Evolutionary conservation across 2,888 invertebrate genomes (phyloP).

Genomic region (Lacanobia wlatinum): DNA sequence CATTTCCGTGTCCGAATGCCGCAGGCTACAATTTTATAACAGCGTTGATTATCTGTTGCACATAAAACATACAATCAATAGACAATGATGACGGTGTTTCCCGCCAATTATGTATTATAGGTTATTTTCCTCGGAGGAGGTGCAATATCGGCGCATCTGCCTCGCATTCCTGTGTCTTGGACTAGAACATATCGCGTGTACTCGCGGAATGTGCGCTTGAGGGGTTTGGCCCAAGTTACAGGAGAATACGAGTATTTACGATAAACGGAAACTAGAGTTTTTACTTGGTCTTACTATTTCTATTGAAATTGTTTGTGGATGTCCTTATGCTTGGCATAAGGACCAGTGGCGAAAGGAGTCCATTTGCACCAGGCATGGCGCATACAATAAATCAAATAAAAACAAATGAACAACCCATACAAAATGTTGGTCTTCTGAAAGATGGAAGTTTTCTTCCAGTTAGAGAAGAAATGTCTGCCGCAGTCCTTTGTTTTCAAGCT

Average conservation of each 20-base stretch:
- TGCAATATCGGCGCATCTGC: conserved; percentile 77
- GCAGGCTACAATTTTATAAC: conserved; percentile 9
- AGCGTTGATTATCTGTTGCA: conserved; percentile 32
- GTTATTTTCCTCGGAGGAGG: conserved; percentile 46
- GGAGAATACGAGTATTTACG: conserved; percentile 1
- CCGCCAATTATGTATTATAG: conserved; percentile 22
- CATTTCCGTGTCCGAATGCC: conserved; percentile 22
- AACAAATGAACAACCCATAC: too few species aligned
- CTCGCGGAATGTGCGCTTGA: conserved; percentile 75
- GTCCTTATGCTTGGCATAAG: too few species aligned
- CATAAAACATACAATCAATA: conserved; percentile 25
- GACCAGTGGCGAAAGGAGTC: too few species aligned
- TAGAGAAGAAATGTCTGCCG: not conserved
- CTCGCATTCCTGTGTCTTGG: conserved; percentile 79
- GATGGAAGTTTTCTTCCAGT: not conserved
- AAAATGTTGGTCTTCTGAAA: not conserved
- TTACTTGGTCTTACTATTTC: not conserved
- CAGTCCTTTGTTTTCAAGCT: not conserved
- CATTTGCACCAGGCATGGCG: too few species aligned
- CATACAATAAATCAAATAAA: too few species aligned
- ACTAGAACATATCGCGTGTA: conserved; percentile 85
- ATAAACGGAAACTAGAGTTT: not conserved
- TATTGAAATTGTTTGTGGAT: too few species aligned
- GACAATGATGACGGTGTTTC: conserved; percentile 27
- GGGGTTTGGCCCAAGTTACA: conserved; percentile 61